Percentiles rank a stretch among this genome's conserved stretches.
Evolutionary conservation across 2,113 vertebrate species (phyloP).

Genomic region (Pedionomus torquatus): DNA sequence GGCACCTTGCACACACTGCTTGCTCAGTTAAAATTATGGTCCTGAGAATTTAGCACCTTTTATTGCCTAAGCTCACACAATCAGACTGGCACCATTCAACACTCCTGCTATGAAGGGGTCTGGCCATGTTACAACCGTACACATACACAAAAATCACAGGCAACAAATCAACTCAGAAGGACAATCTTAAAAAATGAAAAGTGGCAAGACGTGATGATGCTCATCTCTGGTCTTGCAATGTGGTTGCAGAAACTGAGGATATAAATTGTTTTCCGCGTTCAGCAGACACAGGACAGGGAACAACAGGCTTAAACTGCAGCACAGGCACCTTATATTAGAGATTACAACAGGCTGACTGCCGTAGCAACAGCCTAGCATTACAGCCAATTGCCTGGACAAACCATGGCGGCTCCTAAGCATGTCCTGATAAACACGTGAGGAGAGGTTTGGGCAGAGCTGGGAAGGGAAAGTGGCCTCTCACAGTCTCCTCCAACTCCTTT

Average conservation of each 20-base stretch:
- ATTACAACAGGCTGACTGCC: not conserved
- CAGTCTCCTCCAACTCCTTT: not conserved
- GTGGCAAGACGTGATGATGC: no score
- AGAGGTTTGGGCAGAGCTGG: not conserved
- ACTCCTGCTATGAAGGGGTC: not conserved
- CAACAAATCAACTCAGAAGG: not conserved
- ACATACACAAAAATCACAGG: fast-evolving
- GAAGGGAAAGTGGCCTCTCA: not conserved
- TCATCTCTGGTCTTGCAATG: not conserved
- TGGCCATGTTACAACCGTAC: fast-evolving
- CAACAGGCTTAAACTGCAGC: not conserved
- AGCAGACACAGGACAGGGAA: not conserved
- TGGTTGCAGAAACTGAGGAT: not conserved
- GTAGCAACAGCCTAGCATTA: not conserved
- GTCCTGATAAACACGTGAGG: fast-evolving
- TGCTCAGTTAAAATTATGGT: not conserved
- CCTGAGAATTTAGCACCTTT: not conserved
- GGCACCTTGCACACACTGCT: not conserved
- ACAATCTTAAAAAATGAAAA: not conserved
- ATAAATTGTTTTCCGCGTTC: not conserved
- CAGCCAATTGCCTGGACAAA: not conserved
- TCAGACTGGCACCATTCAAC: not conserved
- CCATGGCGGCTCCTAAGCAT: fast-evolving
- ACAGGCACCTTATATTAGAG: not conserved
- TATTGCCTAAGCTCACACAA: not conserved